Conservation (phyloP, 1,140 invertebrate species). For the Helicoverpa armigera region DNA sequence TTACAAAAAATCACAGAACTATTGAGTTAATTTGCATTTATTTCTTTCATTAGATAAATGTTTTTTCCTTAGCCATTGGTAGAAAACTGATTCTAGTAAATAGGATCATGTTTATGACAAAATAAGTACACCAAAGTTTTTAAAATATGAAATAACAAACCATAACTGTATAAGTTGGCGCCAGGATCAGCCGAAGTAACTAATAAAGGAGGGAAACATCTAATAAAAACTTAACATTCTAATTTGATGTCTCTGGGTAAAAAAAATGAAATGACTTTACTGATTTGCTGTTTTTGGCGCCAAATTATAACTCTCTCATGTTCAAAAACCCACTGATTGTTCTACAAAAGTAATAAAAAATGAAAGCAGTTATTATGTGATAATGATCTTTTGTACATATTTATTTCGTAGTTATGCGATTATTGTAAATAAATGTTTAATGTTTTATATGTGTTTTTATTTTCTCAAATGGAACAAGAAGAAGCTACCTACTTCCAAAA, state of each 20-base stretch:
- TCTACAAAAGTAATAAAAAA: neutral
- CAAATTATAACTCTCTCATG: no score
- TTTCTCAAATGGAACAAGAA: neutral
- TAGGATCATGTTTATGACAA: no score
- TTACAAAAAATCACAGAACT: neutral
- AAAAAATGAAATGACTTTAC: no score
- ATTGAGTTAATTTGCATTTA: slow-evolving; percentile 20
- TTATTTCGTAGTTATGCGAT: slow-evolving; percentile 57
- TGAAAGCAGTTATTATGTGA: slow-evolving; percentile 54
- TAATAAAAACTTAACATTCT: no score
- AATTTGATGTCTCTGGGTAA: no score
- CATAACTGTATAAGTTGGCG: no score
- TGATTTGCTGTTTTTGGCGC: no score
- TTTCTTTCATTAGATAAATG: neutral
- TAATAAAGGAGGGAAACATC: no score
- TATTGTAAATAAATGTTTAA: slow-evolving; percentile 63
- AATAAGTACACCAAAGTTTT: no score
- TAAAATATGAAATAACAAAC: no score
- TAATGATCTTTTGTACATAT: slow-evolving; percentile 61
- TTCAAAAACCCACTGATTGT: neutral
- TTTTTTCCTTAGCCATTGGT: neutral
- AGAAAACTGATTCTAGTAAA: neutral
- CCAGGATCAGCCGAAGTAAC: no score
- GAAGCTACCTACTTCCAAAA: no score
- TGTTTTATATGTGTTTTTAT: slow-evolving; percentile 47